Percentiles rank a stretch among this genome's conserved stretches.
These are phyloP conservation scores for Melanchra persicariae DNA, from an alignment of 2,888 invertebrate genomes.

Conservation along the genomic window DNA sequence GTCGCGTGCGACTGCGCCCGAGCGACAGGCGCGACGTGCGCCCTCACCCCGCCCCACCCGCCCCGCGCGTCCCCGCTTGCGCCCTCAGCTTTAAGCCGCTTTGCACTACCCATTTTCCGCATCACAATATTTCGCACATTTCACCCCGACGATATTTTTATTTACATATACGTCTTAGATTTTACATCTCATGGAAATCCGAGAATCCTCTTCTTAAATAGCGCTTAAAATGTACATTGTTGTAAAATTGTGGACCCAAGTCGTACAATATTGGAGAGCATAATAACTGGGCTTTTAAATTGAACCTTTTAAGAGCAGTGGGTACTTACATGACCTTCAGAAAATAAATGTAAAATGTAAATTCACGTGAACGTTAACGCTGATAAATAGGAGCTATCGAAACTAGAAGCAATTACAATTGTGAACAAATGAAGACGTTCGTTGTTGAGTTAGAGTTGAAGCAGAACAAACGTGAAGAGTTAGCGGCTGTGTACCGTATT, in stretches of 20 bases:
- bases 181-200: constrained; percentile 58
- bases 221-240: constrained; percentile 34
- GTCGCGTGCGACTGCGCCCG: constrained; percentile 59
- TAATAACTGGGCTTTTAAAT: background rate
- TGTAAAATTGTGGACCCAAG: constrained; percentile 10
- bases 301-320: background rate
- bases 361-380: constrained; percentile 1
- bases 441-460: constrained; percentile 20
- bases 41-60: background rate
- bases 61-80: background rate
- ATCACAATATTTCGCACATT: constrained; percentile 64
- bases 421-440: constrained; percentile 48
- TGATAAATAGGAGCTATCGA: constrained; percentile 8
- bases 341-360: constrained; percentile 17
- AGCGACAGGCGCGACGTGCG: constrained; percentile 40
- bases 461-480: constrained; percentile 25
- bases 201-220: constrained; percentile 45
- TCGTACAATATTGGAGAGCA: background rate
- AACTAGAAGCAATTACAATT: constrained; percentile 38
- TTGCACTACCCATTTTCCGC: constrained; percentile 63
- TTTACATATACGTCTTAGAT: constrained; percentile 59
- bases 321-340: background rate
- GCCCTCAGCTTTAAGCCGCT: constrained; percentile 59
- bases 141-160: constrained; percentile 51
- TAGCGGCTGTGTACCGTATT: constrained; percentile 36